Percentiles rank a stretch among this genome's conserved stretches.
These are phyloP conservation scores for Enteromius trimaculatus DNA, from an alignment of 2,797 vertebrate genomes.

Conservation along the genomic window DNA sequence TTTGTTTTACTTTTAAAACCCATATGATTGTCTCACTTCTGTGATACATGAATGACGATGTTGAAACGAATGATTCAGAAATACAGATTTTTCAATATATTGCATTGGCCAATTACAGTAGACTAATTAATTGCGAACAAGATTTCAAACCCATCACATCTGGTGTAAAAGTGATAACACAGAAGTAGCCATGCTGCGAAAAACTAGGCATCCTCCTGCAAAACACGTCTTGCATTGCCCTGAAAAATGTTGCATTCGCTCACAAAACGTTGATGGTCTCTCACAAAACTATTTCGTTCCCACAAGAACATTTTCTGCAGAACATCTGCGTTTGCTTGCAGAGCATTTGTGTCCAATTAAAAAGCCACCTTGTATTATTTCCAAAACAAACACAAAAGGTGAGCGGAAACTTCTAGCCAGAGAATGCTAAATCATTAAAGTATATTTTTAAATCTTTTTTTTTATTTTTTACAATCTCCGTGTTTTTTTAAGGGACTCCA, in stretches of 20 bases:
- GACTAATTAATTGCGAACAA: background rate
- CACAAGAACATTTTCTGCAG: background rate
- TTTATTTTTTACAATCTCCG: background rate
- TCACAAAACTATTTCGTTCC: too few relatives aligned
- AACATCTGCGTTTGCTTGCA: background rate
- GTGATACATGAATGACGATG: background rate
- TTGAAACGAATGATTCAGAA: background rate
- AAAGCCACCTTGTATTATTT: background rate
- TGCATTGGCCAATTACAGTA: background rate
- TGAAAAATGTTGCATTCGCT: background rate
- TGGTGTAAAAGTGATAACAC: background rate
- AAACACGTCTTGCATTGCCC: background rate
- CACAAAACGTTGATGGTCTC: background rate
- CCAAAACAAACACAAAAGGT: background rate
- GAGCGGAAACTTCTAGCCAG: background rate
- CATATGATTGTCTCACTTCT: background rate
- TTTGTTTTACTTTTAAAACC: too few relatives aligned
- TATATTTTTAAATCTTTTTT: background rate
- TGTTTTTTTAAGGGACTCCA: background rate
- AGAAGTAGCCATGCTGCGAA: background rate
- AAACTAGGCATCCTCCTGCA: background rate
- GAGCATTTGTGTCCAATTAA: background rate
- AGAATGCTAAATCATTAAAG: background rate
- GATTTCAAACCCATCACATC: background rate
- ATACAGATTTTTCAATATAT: background rate